Conservation (phyloP, 2,797 vertebrate species). For the Brachyrhaphis roseni region DNA sequence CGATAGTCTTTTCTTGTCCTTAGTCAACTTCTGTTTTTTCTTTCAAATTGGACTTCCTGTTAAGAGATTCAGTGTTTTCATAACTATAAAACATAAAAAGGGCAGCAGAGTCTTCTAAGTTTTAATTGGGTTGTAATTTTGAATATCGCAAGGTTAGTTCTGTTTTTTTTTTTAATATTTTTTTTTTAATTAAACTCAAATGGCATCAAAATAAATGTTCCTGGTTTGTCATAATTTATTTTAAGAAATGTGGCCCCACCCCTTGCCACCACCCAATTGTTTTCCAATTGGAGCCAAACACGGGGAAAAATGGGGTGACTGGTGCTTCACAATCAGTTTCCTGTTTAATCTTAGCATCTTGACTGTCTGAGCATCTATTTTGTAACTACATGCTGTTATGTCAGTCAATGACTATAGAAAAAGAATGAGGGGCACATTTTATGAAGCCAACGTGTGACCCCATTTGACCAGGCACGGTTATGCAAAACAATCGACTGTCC, state of each 20-base stretch:
- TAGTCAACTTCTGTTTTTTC: background rate
- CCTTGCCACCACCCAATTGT: background rate
- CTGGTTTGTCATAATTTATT: background rate
- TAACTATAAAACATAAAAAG: background rate
- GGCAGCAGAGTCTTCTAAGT: too few relatives aligned
- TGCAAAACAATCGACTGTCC: background rate
- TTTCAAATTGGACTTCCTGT: background rate
- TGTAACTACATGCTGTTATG: background rate
- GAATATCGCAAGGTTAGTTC: background rate
- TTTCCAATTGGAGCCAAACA: background rate
- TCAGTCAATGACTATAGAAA: background rate
- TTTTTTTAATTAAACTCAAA: background rate
- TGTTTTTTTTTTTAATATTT: background rate
- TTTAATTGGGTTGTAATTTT: background rate
- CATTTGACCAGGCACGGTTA: background rate
- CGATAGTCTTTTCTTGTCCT: background rate
- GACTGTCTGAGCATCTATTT: background rate
- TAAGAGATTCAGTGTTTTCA: background rate
- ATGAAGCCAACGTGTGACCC: background rate
- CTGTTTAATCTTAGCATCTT: background rate
- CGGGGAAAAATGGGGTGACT: background rate
- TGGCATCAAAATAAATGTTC: background rate
- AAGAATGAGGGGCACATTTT: background rate
- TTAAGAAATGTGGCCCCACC: background rate
- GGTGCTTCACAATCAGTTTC: background rate